Evolutionary conservation across 1,140 invertebrate species (phyloP).

Genomic region (Dreissena polymorpha): DNA sequence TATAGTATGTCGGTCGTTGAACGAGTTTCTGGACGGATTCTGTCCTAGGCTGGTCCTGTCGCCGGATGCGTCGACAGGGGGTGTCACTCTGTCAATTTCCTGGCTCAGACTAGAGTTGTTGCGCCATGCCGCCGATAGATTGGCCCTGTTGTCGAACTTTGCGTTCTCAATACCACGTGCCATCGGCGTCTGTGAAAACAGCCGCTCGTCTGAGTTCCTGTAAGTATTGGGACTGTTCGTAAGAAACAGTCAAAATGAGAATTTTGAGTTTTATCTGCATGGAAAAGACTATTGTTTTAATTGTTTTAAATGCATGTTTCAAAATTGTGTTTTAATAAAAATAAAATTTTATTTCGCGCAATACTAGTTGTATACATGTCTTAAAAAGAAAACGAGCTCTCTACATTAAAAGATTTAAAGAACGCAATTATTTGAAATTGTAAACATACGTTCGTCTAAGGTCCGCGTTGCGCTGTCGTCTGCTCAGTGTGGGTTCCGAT

Average conservation of each 20-base stretch:
- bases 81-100: conserved; percentile 41
- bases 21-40: conserved; percentile 61
- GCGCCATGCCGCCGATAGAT: conserved; percentile 56
- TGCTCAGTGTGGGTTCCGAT: conserved; percentile 39
- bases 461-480: conserved; percentile 27
- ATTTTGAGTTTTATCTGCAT: too few relatives aligned
- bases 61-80: conserved; percentile 3
- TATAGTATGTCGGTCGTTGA: conserved; percentile 67
- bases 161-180: conserved; percentile 63
- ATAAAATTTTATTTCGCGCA: too few relatives aligned
- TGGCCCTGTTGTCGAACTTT: conserved; percentile 37
- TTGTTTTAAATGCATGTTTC: too few relatives aligned
- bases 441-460: conserved; percentile 38
- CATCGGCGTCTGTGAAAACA: conserved; percentile 73
- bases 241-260: not conserved
- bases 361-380: too few relatives aligned
- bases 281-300: too few relatives aligned
- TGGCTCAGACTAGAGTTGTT: conserved; percentile 58
- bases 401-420: too few relatives aligned
- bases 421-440: too few relatives aligned
- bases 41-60: conserved; percentile 32
- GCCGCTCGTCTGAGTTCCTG: conserved; percentile 67
- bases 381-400: too few relatives aligned
- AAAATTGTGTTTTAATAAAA: too few relatives aligned
- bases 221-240: conserved; percentile 16